Conservation (phyloP, 1,140 invertebrate species). For the Zaprionus africanus region DNA sequence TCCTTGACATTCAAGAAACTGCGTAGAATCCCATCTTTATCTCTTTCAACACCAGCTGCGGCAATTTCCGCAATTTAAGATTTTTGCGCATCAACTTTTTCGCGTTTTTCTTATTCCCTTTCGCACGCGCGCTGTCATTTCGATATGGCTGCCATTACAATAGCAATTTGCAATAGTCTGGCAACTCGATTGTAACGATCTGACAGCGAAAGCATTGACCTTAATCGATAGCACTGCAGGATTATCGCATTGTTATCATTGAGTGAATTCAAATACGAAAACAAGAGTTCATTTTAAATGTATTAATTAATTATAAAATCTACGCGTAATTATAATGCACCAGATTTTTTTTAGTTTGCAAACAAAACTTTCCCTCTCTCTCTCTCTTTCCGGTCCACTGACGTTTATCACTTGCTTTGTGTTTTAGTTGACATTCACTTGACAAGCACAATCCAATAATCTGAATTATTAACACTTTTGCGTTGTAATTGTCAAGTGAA, state of each 20-base stretch:
- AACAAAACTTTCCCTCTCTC: background rate
- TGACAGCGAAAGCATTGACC: background rate
- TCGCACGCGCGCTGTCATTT: background rate
- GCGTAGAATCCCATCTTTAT: background rate
- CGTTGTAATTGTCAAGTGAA: too few species aligned
- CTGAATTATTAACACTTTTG: too few species aligned
- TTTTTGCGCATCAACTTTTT: background rate
- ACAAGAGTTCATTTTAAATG: background rate
- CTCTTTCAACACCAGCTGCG: background rate
- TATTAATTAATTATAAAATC: background rate
- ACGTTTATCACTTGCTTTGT: too few species aligned
- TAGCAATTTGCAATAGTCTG: too few species aligned
- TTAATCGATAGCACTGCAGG: background rate
- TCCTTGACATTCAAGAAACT: slow-evolving; percentile 1
- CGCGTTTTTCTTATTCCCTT: background rate
- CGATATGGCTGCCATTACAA: background rate
- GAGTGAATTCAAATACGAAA: background rate
- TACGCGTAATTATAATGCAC: background rate
- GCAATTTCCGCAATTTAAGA: slow-evolving; percentile 1
- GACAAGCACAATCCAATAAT: too few species aligned
- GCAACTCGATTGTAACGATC: too few species aligned
- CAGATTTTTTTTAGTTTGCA: background rate
- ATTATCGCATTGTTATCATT: background rate
- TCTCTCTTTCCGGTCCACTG: too few species aligned
- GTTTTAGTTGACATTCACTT: too few species aligned